phyloP scores from a whole-genome alignment of 2,797 vertebrate species.

The Graptemys geographica region DNA sequence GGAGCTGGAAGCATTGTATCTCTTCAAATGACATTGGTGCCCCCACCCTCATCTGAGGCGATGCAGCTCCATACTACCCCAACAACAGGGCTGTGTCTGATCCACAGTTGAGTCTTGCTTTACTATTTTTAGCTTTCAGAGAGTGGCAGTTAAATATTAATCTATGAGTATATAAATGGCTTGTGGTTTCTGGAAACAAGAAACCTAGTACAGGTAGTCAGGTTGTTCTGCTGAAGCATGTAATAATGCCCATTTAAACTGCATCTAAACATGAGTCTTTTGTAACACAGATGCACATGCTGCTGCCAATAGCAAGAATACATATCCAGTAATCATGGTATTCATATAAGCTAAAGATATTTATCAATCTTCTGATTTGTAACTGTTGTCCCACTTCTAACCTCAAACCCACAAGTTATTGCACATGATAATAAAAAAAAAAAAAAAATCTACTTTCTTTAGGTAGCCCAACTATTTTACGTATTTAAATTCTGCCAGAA shows the following conservation, averaged over 20 bases:
- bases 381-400: not conserved
- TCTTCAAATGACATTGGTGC: not conserved
- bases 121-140: not conserved
- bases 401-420: slow-evolving; percentile 32
- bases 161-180: not conserved
- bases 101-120: not conserved
- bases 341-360: not conserved
- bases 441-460: slow-evolving; percentile 38
- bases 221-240: not conserved
- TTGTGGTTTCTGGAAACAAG: not conserved
- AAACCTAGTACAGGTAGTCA: not conserved
- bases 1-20: not conserved
- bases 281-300: not conserved
- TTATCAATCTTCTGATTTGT: not conserved
- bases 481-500: slow-evolving; percentile 54
- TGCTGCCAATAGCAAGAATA: slow-evolving; percentile 21
- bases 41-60: not conserved
- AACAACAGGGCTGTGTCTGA: not conserved
- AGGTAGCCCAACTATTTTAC: slow-evolving; percentile 43
- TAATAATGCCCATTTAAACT: not conserved
- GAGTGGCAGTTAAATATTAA: not conserved
- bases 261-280: not conserved
- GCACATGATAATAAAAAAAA: slow-evolving; percentile 26
- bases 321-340: not conserved
- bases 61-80: not conserved